Conservation (phyloP, 2,888 invertebrate species). For the Caradrina kadenii region DNA sequence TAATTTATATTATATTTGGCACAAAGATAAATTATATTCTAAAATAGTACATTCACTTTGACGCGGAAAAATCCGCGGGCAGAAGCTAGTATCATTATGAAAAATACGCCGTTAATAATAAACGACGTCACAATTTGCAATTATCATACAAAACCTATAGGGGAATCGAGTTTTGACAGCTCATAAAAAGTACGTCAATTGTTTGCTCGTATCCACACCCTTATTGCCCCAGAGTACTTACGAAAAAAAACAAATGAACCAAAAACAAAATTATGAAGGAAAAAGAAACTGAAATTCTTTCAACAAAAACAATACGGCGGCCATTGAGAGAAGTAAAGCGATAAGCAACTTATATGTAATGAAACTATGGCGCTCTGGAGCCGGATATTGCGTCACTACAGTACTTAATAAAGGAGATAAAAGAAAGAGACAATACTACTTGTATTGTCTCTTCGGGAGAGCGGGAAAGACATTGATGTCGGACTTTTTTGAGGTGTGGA, state of each 20-base stretch:
- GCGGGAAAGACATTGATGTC: slow-evolving; percentile 1
- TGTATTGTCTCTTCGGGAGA: slow-evolving; percentile 66
- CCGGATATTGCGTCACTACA: slow-evolving; percentile 64
- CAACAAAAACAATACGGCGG: slow-evolving; percentile 65
- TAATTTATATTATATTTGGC: no score
- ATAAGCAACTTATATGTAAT: slow-evolving; percentile 74
- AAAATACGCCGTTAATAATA: no score
- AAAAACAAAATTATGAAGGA: not conserved
- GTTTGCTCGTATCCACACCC: no score
- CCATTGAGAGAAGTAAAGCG: slow-evolving; percentile 71
- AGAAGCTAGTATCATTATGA: no score
- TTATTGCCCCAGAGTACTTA: not conserved
- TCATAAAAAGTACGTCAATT: no score
- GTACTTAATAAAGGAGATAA: slow-evolving; percentile 72
- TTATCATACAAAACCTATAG: no score
- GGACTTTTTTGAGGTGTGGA: slow-evolving; percentile 9
- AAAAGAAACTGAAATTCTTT: slow-evolving; percentile 30
- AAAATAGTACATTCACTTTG: no score
- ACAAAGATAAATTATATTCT: no score
- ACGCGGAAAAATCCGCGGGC: no score
- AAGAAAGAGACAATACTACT: slow-evolving; percentile 69
- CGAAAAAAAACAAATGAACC: not conserved
- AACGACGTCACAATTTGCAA: no score
- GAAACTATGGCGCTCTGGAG: slow-evolving; percentile 69
- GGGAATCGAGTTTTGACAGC: no score